phyloP scores from a whole-genome alignment of 2,113 vertebrate genomes.

The Arvicanthis niloticus region DNA sequence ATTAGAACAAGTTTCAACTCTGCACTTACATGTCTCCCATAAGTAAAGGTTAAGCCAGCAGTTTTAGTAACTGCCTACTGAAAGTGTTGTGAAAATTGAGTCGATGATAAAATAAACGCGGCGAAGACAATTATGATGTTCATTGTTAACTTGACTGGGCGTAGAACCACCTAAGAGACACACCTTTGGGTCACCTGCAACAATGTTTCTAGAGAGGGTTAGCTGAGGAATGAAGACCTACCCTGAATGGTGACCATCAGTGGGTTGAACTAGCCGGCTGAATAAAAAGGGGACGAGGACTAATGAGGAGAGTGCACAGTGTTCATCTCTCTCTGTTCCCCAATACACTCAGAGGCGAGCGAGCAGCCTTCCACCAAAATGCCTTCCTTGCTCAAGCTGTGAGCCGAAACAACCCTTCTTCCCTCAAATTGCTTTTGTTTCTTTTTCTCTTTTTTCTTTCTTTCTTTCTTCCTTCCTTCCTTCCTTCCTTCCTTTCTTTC shows the following conservation, averaged over 20 bases:
- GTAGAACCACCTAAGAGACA: background rate
- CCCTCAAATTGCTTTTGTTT: too few species aligned
- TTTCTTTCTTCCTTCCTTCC: too few species aligned
- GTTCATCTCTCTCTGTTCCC: background rate
- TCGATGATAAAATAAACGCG: background rate
- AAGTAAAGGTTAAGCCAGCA: background rate
- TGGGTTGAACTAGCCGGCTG: background rate
- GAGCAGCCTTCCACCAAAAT: background rate
- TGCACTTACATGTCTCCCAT: background rate
- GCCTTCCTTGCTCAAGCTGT: background rate
- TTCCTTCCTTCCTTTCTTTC: too few species aligned
- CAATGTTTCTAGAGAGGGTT: background rate
- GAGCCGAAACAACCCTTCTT: background rate
- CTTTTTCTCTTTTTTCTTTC: too few species aligned
- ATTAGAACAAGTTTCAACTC: background rate
- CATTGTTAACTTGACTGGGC: background rate
- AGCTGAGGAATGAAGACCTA: background rate
- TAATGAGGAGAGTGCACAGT: fast-evolving
- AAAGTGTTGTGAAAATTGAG: background rate
- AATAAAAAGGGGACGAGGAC: background rate
- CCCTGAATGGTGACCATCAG: too few species aligned
- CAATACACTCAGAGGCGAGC: background rate
- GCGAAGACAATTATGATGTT: background rate
- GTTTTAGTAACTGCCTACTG: background rate
- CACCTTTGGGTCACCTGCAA: background rate